Percentiles rank a stretch among this genome's conserved stretches.
Conservation (phyloP, 2,797 vertebrate genomes). For the Lepus townsendii region DNA sequence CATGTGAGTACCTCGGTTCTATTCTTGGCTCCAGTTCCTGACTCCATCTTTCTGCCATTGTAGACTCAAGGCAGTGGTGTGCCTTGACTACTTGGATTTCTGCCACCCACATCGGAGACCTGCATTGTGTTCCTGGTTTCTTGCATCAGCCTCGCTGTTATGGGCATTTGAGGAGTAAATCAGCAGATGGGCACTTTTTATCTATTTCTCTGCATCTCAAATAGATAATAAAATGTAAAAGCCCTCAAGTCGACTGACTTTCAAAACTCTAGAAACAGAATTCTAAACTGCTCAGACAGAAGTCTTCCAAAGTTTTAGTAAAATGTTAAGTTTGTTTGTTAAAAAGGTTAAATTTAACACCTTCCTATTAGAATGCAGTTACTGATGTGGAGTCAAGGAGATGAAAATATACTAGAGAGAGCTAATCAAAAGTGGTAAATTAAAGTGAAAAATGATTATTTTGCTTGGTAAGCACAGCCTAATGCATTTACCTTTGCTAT, state of each 20-base stretch:
- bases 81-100: too few species aligned
- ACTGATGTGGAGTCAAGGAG: constrained; percentile 6
- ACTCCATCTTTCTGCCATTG: too few species aligned
- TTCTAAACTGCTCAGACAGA: not conserved
- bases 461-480: constrained; percentile 40
- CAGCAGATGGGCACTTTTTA: too few species aligned
- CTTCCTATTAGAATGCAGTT: not conserved
- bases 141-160: too few species aligned
- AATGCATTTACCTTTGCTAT: constrained; percentile 25
- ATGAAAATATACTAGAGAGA: constrained; percentile 42
- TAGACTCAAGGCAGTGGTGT: too few species aligned
- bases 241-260: not conserved
- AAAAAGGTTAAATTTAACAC: constrained; percentile 36
- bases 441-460: constrained; percentile 30
- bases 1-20: too few species aligned
- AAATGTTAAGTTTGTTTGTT: not conserved
- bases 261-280: constrained; percentile 28
- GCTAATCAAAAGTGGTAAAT: not conserved
- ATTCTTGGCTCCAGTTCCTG: too few species aligned
- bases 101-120: too few species aligned
- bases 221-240: too few species aligned
- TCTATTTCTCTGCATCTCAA: too few species aligned
- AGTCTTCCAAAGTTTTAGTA: not conserved
- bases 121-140: too few species aligned
- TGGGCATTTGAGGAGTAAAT: too few species aligned